These are phyloP conservation scores for Nothobranchius kuhntae DNA, from an alignment of 2,113 vertebrate genomes.

Conservation along the genomic window DNA sequence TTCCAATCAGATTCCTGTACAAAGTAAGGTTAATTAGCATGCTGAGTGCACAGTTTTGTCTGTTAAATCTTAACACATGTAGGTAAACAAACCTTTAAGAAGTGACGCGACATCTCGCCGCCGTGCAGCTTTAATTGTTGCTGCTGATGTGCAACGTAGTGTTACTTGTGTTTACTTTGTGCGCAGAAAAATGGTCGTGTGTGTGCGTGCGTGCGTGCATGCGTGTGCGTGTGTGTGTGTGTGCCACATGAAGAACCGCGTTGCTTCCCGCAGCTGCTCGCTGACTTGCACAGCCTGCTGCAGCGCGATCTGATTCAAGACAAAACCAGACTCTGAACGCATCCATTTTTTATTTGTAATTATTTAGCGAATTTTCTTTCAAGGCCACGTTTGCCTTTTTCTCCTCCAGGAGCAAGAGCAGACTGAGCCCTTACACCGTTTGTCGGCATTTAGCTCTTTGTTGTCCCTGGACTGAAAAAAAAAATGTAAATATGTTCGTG, in stretches of 20 bases:
- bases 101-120: conserved; percentile 40
- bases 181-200: conserved; percentile 21
- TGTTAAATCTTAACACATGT: neutral
- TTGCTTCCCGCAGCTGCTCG: conserved; percentile 16
- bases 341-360: conserved; percentile 14
- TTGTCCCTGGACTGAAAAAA: conserved; percentile 17
- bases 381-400: neutral
- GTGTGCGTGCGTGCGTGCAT: conserved; percentile 7
- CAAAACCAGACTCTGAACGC: conserved; percentile 9
- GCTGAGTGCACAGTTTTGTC: neutral
- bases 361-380: neutral
- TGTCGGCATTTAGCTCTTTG: conserved; percentile 22
- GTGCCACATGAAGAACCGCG: conserved; percentile 7
- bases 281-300: conserved; percentile 27
- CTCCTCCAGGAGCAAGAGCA: neutral
- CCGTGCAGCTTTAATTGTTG: conserved; percentile 18
- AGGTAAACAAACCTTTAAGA: neutral
- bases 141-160: conserved; percentile 21
- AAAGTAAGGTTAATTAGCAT: neutral
- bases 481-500: conserved; percentile 17
- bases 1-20: conserved; percentile 12
- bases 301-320: conserved; percentile 22
- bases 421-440: neutral
- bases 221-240: neutral
- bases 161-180: conserved; percentile 33